Conservation (phyloP, 2,888 invertebrate genomes). For the Ennomos fuscantarius region DNA sequence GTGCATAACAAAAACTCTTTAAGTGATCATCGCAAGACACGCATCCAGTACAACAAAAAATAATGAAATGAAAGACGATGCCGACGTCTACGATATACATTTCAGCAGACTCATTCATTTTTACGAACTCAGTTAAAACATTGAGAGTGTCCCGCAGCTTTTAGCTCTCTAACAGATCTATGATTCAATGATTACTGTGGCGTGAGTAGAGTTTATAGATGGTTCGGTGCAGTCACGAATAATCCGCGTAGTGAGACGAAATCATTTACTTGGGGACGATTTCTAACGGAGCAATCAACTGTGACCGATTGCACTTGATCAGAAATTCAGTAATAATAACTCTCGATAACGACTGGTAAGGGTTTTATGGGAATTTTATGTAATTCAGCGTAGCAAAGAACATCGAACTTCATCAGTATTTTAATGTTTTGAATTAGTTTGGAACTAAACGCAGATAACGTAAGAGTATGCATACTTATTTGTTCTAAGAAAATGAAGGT, state of each 20-base stretch:
- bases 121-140: slow-evolving; percentile 9
- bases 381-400: slow-evolving; percentile 28
- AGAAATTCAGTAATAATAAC: slow-evolving; percentile 42
- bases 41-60: too few relatives aligned
- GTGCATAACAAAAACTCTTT: neutral
- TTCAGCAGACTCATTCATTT: slow-evolving; percentile 5
- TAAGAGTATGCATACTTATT: neutral
- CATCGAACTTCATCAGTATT: slow-evolving; percentile 1
- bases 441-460: slow-evolving; percentile 11
- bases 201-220: slow-evolving; percentile 38
- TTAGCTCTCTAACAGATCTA: slow-evolving; percentile 18
- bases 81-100: neutral
- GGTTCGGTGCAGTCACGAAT: slow-evolving; percentile 39
- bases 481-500: too few relatives aligned
- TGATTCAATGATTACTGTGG: slow-evolving; percentile 16
- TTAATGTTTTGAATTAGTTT: slow-evolving; percentile 1
- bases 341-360: slow-evolving; percentile 37
- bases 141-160: slow-evolving; percentile 2
- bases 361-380: slow-evolving; percentile 28
- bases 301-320: slow-evolving; percentile 62
- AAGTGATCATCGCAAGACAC: too few relatives aligned
- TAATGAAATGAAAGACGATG: too few relatives aligned
- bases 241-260: slow-evolving; percentile 55
- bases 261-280: slow-evolving; percentile 63
- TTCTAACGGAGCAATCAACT: slow-evolving; percentile 60